phyloP scores from a whole-genome alignment of 2,888 invertebrate species.

The Acholoe squamosa region DNA sequence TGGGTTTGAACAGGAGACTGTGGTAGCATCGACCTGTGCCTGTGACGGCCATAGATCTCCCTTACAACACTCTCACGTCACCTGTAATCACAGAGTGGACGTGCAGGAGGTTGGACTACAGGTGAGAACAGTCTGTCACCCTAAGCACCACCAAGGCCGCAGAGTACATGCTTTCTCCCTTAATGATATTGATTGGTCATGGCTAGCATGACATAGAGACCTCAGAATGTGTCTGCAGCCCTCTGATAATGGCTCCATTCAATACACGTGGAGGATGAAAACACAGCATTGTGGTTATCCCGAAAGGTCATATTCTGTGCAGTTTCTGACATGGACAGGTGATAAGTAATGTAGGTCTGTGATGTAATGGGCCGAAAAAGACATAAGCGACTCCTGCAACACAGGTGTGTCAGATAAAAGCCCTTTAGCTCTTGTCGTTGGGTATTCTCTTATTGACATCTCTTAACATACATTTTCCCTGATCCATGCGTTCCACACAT shows the following conservation, averaged over 20 bases:
- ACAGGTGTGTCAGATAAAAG: too few relatives aligned
- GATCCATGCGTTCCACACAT: too few relatives aligned
- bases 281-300: too few relatives aligned
- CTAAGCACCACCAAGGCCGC: background rate
- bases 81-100: background rate
- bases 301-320: too few relatives aligned
- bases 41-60: background rate
- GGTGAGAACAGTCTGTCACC: constrained; percentile 5
- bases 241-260: background rate
- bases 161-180: background rate
- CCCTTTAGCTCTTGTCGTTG: too few relatives aligned
- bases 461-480: too few relatives aligned
- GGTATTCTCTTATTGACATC: too few relatives aligned
- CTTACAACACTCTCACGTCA: background rate
- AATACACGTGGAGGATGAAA: too few relatives aligned
- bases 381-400: too few relatives aligned
- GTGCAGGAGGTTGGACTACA: background rate
- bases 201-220: background rate
- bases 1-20: background rate
- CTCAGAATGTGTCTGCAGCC: background rate
- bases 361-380: too few relatives aligned
- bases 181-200: constrained; percentile 27
- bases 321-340: too few relatives aligned
- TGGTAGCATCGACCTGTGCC: background rate
- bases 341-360: too few relatives aligned